Conservation (phyloP, 2,888 invertebrate genomes). For the Serrognathus titanus region DNA sequence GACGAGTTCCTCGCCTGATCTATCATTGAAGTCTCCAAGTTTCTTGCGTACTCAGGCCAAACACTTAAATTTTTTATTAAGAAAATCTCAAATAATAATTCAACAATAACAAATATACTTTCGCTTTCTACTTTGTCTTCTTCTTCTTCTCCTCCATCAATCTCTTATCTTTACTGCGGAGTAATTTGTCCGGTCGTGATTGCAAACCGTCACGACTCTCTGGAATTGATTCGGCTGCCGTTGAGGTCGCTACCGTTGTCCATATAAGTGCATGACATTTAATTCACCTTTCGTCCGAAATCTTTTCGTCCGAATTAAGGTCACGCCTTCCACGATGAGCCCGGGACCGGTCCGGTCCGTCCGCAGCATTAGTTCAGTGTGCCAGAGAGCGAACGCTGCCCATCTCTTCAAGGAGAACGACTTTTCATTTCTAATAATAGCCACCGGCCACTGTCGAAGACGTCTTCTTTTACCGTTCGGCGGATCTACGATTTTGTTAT, state of each 20-base stretch:
- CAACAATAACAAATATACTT: no score
- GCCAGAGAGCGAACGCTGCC: slow-evolving; percentile 18
- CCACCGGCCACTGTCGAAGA: slow-evolving; percentile 9
- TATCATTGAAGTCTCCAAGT: no score
- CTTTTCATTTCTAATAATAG: slow-evolving; percentile 35
- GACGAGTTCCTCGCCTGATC: no score
- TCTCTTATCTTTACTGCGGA: no score
- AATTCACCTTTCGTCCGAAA: not conserved
- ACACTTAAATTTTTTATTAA: no score
- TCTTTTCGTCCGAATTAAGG: not conserved
- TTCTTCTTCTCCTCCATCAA: no score
- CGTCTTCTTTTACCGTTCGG: not conserved
- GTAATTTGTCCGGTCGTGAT: no score
- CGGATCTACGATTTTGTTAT: not conserved
- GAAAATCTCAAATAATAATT: no score
- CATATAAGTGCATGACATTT: not conserved
- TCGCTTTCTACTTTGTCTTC: no score
- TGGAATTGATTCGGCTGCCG: not conserved
- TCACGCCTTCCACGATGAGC: not conserved
- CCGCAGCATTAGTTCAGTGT: slow-evolving; percentile 16
- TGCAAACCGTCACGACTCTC: no score
- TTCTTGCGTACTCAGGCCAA: no score
- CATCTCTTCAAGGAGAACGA: slow-evolving; percentile 39
- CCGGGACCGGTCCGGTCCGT: not conserved
- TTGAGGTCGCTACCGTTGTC: not conserved